Evolutionary conservation across 2,113 vertebrate genomes (phyloP).

Genomic region (Anoplopoma fimbria): DNA sequence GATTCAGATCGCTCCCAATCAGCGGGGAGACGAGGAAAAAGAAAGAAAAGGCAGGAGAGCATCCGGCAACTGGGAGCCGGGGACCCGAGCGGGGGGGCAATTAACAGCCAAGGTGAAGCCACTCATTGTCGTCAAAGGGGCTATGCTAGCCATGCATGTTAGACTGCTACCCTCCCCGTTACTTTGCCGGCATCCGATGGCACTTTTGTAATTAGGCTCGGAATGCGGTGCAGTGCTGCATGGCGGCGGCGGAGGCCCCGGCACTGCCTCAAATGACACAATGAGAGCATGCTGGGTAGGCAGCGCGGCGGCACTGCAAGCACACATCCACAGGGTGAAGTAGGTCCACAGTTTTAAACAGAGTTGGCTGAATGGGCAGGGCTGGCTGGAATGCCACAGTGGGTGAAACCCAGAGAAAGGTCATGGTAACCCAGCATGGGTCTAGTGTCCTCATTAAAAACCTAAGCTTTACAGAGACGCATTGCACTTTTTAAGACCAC

Average conservation of each 20-base stretch:
- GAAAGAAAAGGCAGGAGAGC: conserved; percentile 59
- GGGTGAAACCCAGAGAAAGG: conserved; percentile 77
- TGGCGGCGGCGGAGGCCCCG: conserved; percentile 53
- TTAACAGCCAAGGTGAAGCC: conserved; percentile 82
- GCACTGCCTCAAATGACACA: conserved; percentile 69
- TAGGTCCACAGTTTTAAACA: conserved; percentile 29
- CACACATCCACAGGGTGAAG: conserved; percentile 29
- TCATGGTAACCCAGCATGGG: conserved; percentile 77
- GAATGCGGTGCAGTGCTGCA: conserved; percentile 64
- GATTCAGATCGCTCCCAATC: conserved; percentile 76
- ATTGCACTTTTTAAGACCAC: conserved; percentile 79
- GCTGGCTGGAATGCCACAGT: conserved; percentile 52
- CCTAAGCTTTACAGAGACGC: conserved; percentile 75
- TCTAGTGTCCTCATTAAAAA: conserved; percentile 83
- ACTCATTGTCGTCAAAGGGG: conserved; percentile 74
- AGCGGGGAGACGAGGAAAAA: conserved; percentile 60
- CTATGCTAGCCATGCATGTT: conserved; percentile 75
- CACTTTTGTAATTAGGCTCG: conserved; percentile 77
- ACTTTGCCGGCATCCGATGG: conserved; percentile 69
- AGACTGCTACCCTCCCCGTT: conserved; percentile 66
- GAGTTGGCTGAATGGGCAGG: conserved; percentile 35
- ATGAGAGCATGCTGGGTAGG: conserved; percentile 58
- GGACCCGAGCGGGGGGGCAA: conserved; percentile 72
- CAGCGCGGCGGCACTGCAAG: conserved; percentile 9
- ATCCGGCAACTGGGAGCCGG: conserved; percentile 67